These are phyloP conservation scores for Triplophysa bombifrons DNA, from an alignment of 2,797 vertebrate genomes.

Conservation along the genomic window DNA sequence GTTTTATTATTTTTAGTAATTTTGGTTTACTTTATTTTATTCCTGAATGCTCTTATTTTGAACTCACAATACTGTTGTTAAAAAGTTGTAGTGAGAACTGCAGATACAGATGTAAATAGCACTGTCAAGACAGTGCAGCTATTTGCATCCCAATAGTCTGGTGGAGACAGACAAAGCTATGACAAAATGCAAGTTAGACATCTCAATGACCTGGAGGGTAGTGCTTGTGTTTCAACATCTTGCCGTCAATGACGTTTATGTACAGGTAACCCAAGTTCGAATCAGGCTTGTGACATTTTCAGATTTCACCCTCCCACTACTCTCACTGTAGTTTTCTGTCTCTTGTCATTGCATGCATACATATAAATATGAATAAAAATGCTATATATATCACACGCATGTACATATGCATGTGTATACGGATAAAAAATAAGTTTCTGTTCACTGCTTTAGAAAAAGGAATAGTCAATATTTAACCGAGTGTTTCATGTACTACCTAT, in stretches of 20 bases:
- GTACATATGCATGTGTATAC: neutral
- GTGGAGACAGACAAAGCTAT: constrained; percentile 11
- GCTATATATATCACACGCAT: neutral
- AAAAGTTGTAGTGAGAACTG: neutral
- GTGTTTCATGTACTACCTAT: neutral
- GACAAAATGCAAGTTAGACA: constrained; percentile 30
- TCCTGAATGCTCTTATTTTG: constrained; percentile 2
- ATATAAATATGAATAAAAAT: neutral
- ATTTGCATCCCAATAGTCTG: constrained; percentile 18
- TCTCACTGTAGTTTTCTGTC: neutral
- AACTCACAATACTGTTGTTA: neutral
- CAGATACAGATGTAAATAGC: neutral
- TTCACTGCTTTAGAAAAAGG: neutral
- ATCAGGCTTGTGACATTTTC: constrained; percentile 26
- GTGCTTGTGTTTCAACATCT: constrained; percentile 12
- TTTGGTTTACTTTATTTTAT: neutral
- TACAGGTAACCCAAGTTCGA: neutral
- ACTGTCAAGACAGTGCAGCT: constrained; percentile 1
- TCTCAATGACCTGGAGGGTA: constrained; percentile 20
- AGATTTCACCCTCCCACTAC: constrained; percentile 2
- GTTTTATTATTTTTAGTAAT: neutral
- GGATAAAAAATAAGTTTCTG: neutral
- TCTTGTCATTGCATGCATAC: neutral
- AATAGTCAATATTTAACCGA: neutral
- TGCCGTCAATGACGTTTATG: constrained; percentile 17